Evolutionary conservation across 92 coral and sea anemone genomes (phyloP).

Genomic region (Isaurus tuberculatus): DNA sequence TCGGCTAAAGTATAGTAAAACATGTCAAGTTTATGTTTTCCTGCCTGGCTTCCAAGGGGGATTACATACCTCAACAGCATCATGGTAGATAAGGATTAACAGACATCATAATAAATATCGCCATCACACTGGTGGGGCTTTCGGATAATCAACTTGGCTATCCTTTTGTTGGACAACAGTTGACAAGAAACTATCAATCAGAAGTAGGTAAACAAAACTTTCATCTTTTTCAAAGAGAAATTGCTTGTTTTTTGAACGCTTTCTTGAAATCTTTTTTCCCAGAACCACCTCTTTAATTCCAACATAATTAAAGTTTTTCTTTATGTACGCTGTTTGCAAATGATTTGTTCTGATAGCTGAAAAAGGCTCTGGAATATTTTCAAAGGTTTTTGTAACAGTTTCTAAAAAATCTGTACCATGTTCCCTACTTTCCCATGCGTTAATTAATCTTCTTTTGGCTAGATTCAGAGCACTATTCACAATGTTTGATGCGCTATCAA

Average conservation of each 20-base stretch:
- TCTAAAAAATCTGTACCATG: constrained; percentile 12
- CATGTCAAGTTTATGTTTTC: constrained; percentile 14
- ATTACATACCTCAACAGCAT: constrained; percentile 49
- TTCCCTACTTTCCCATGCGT: constrained; percentile 10
- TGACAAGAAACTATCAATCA: constrained; percentile 40
- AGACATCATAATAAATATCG: constrained; percentile 21
- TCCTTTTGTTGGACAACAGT: constrained; percentile 49
- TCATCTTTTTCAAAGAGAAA: constrained; percentile 45
- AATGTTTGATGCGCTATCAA: constrained; percentile 3
- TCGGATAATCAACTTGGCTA: constrained; percentile 42
- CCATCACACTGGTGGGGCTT: constrained; percentile 47
- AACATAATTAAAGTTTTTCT: constrained; percentile 29
- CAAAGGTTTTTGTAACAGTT: constrained; percentile 2
- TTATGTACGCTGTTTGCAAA: constrained; percentile 32
- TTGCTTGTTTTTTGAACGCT: constrained; percentile 40
- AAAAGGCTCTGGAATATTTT: constrained; percentile 19
- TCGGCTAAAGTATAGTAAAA: constrained; percentile 39
- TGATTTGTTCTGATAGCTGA: constrained; percentile 24
- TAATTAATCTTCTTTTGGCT: constrained; percentile 17
- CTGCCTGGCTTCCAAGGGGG: constrained; percentile 44
- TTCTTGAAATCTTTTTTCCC: constrained; percentile 37
- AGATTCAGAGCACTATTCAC: constrained; percentile 11
- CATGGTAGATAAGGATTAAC: constrained; percentile 32
- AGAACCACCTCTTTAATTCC: constrained; percentile 37
- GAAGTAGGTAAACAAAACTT: constrained; percentile 45